Conservation (phyloP, 2,888 invertebrate genomes). For the Hirtodrosophila histrioides region DNA sequence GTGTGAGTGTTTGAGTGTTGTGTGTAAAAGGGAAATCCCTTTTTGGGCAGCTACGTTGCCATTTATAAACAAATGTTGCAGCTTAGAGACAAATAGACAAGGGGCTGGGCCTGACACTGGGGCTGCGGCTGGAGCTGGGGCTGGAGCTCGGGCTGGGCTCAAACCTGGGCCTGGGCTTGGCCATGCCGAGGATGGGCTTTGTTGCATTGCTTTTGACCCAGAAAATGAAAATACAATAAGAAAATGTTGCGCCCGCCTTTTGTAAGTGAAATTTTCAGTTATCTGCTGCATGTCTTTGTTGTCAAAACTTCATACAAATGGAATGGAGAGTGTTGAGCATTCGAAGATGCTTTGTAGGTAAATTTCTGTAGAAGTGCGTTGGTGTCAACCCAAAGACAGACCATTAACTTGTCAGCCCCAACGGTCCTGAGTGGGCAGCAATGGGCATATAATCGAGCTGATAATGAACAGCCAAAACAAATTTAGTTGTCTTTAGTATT, state of each 20-base stretch:
- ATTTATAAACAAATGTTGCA: constrained; percentile 65
- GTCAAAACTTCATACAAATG: constrained; percentile 28
- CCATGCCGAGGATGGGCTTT: constrained; percentile 73
- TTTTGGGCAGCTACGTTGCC: constrained; percentile 61
- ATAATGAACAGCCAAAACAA: constrained; percentile 60
- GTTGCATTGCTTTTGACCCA: constrained; percentile 70
- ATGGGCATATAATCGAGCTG: constrained; percentile 59
- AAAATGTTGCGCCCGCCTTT: constrained; percentile 73
- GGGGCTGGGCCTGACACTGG: constrained; percentile 53
- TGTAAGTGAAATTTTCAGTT: constrained; percentile 74
- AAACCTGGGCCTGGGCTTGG: constrained; percentile 58
- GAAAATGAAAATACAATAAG: constrained; percentile 75
- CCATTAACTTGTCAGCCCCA: constrained; percentile 52
- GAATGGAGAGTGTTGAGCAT: constrained; percentile 47
- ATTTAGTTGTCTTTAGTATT: constrained; percentile 19
- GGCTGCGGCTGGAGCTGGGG: constrained; percentile 11
- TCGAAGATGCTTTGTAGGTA: constrained; percentile 24
- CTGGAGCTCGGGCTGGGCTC: constrained; percentile 6
- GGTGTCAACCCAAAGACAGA: constrained; percentile 56
- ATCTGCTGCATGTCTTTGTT: constrained; percentile 38
- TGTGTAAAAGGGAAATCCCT: constrained; percentile 77
- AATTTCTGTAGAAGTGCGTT: constrained; percentile 36
- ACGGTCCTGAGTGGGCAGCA: constrained; percentile 39
- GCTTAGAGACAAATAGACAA: constrained; percentile 57
- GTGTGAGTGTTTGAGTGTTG: constrained; percentile 34